Percentiles rank a stretch among this genome's conserved stretches.
phyloP scores from a whole-genome alignment of 2,888 invertebrate genomes.

The Dasypolia templi region DNA sequence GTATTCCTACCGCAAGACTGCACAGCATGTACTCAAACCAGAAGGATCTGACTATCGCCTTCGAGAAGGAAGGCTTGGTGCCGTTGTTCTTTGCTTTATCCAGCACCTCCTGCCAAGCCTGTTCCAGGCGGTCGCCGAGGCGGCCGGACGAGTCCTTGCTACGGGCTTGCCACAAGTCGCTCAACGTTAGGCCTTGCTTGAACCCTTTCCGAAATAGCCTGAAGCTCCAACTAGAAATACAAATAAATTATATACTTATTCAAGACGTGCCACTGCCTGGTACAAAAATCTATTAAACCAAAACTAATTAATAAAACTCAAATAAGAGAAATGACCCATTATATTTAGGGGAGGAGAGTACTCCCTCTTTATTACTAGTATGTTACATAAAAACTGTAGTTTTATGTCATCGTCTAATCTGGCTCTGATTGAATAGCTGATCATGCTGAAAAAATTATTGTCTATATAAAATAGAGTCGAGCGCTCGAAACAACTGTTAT shows the following conservation, averaged over 20 bases:
- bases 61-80: slow-evolving; percentile 86
- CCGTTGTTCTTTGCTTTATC: slow-evolving; percentile 77
- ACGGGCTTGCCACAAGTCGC: slow-evolving; percentile 90
- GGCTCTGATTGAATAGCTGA: no score
- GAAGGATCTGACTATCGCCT: slow-evolving; percentile 89
- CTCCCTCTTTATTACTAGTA: neutral
- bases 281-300: neutral
- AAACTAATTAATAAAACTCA: no score
- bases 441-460: no score
- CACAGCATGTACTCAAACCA: slow-evolving; percentile 85
- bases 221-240: slow-evolving; percentile 71
- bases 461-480: neutral
- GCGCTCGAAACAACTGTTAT: neutral
- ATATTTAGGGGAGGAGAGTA: neutral
- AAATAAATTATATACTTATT: neutral
- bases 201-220: slow-evolving; percentile 90
- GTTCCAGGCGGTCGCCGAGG: slow-evolving; percentile 90
- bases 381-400: neutral
- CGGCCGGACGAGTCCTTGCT: slow-evolving; percentile 89
- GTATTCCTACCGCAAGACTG: slow-evolving; percentile 81
- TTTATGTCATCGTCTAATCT: neutral
- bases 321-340: neutral
- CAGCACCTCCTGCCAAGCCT: slow-evolving; percentile 90
- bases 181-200: slow-evolving; percentile 88
- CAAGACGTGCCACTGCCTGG: neutral